Percentiles rank a stretch among this genome's conserved stretches.
Conservation (phyloP, 2,113 vertebrate species). For the Craseonycteris thonglongyai region DNA sequence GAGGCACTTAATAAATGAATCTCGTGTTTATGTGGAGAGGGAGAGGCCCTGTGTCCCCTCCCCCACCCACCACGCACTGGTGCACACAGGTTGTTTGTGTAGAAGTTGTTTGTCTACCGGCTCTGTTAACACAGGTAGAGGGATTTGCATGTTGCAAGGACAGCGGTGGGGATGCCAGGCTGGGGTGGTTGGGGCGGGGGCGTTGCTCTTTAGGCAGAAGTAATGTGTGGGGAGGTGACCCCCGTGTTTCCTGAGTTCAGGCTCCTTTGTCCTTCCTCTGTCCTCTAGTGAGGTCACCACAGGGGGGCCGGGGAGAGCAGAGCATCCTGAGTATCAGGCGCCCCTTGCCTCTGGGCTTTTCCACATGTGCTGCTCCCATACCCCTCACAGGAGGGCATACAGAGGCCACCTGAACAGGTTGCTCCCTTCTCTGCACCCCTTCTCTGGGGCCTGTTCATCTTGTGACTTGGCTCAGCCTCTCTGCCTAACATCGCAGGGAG, state of each 20-base stretch:
- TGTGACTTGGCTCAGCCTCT: background rate
- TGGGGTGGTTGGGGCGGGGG: background rate
- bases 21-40: conserved; percentile 64
- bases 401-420: background rate
- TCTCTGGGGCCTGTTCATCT: background rate
- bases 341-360: background rate
- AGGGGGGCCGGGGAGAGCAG: accelerated
- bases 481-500: background rate
- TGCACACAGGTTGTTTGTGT: background rate
- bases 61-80: background rate
- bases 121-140: background rate
- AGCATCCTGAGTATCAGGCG: accelerated
- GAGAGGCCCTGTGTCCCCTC: background rate
- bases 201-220: background rate
- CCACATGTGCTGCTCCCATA: accelerated
- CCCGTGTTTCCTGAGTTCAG: background rate
- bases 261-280: background rate
- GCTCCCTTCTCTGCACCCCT: background rate
- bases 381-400: accelerated
- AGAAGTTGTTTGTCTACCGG: too few relatives aligned
- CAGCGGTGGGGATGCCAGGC: background rate
- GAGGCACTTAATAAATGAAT: conserved; percentile 77
- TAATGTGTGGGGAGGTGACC: background rate
- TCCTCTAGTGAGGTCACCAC: background rate
- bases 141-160: background rate